Evolutionary conservation across 1,140 invertebrate genomes (phyloP).

Genomic region (Microplitis demolitor): DNA sequence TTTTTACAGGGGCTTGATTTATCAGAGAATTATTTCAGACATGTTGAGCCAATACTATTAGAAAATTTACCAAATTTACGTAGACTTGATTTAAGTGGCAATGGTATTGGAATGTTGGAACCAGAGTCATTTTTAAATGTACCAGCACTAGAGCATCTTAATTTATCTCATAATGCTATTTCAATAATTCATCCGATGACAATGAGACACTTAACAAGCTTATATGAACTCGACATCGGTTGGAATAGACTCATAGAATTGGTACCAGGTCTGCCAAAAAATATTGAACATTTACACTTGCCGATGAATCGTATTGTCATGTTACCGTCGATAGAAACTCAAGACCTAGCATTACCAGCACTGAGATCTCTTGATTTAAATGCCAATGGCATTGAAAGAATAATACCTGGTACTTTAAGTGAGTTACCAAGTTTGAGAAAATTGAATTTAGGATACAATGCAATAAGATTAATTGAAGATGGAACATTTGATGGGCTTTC

Average conservation of each 20-base stretch:
- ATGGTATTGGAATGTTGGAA: constrained; percentile 73
- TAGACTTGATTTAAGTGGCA: constrained; percentile 79
- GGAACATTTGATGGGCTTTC: constrained; percentile 72
- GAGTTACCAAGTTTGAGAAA: constrained; percentile 73
- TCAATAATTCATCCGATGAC: constrained; percentile 72
- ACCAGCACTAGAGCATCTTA: constrained; percentile 75
- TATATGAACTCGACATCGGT: constrained; percentile 81
- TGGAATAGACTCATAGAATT: constrained; percentile 75
- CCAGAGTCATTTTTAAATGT: constrained; percentile 74
- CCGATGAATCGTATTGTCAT: constrained; percentile 73
- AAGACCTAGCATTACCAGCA: constrained; percentile 71
- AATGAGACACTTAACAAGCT: constrained; percentile 72
- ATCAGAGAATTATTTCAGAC: constrained; percentile 75
- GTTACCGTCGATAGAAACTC: constrained; percentile 68
- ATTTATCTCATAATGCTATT: constrained; percentile 76
- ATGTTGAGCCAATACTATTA: constrained; percentile 72
- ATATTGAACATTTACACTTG: constrained; percentile 78
- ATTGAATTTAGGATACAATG: constrained; percentile 79
- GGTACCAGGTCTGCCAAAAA: constrained; percentile 73
- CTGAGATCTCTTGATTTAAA: constrained; percentile 77
- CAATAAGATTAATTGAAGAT: constrained; percentile 71
- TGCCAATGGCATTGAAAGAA: constrained; percentile 75
- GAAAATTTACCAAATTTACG: constrained; percentile 76
- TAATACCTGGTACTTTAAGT: constrained; percentile 69
- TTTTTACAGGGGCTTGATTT: constrained; percentile 72